Conservation (phyloP, 2,113 vertebrate genomes). For the Actenoides hombroni region DNA sequence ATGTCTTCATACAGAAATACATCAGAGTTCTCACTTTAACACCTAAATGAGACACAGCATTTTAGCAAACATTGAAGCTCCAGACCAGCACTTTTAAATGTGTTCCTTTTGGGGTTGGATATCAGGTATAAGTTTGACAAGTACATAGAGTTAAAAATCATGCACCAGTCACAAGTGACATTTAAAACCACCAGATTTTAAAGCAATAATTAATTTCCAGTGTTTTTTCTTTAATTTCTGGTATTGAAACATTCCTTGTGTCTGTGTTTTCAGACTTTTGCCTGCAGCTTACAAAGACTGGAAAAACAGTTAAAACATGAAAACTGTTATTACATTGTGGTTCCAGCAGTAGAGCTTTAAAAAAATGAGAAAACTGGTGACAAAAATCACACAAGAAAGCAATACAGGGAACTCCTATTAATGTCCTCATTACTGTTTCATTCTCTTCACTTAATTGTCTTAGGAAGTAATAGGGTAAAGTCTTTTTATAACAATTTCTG, state of each 20-base stretch:
- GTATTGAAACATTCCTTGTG: background rate
- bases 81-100: background rate
- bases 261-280: background rate
- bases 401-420: background rate
- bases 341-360: conserved; percentile 2
- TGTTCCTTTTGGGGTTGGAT: background rate
- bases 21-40: background rate
- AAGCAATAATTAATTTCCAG: background rate
- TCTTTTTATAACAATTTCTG: background rate
- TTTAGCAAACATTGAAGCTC: background rate
- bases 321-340: background rate
- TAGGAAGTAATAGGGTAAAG: background rate
- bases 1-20: background rate
- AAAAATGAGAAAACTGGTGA: background rate
- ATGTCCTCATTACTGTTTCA: background rate
- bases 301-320: background rate
- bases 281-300: background rate
- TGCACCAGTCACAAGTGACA: background rate
- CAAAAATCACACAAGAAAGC: background rate
- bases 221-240: conserved; percentile 1
- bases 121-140: background rate
- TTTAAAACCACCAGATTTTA: background rate
- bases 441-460: background rate
- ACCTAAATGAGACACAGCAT: background rate
- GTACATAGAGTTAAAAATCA: background rate